phyloP scores from a whole-genome alignment of 2,888 invertebrate genomes.

The Athalia circularis region DNA sequence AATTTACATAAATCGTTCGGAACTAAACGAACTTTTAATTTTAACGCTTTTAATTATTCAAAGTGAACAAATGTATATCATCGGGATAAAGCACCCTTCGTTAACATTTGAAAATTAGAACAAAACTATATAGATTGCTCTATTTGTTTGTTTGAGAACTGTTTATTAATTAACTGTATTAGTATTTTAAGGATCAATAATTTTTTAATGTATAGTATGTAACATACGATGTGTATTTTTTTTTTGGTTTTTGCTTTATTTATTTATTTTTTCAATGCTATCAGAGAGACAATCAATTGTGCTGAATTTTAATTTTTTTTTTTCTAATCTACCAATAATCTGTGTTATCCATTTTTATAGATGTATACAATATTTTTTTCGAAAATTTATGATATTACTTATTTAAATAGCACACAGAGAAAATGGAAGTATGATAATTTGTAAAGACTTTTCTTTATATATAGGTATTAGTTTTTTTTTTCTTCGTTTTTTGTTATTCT shows the following conservation, averaged over 20 bases:
- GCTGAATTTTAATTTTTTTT: not conserved
- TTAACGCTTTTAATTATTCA: not conserved
- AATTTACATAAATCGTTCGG: slow-evolving; percentile 25
- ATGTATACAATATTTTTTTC: not conserved
- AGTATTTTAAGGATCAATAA: not conserved
- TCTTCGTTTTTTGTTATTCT: not conserved
- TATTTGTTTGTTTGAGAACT: no score
- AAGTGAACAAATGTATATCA: not conserved
- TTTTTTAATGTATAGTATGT: not conserved
- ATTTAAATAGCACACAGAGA: slow-evolving; percentile 39
- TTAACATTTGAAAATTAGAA: slow-evolving; percentile 13
- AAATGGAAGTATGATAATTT: slow-evolving; percentile 41
- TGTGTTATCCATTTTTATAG: not conserved
- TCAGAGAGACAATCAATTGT: slow-evolving; percentile 31
- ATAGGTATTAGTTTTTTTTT: not conserved
- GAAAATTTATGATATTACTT: slow-evolving; percentile 15
- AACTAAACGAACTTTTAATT: slow-evolving; percentile 32
- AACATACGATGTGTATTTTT: not conserved
- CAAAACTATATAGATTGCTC: not conserved
- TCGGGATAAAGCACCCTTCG: slow-evolving; percentile 7
- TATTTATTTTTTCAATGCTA: not conserved
- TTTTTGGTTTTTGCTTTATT: not conserved
- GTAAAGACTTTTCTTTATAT: slow-evolving; percentile 12
- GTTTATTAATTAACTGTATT: not conserved
- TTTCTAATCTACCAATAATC: not conserved